Base-by-base conservation (phyloP, 2,113 vertebrate genomes). In the Orientallactaga bullata region DNA sequence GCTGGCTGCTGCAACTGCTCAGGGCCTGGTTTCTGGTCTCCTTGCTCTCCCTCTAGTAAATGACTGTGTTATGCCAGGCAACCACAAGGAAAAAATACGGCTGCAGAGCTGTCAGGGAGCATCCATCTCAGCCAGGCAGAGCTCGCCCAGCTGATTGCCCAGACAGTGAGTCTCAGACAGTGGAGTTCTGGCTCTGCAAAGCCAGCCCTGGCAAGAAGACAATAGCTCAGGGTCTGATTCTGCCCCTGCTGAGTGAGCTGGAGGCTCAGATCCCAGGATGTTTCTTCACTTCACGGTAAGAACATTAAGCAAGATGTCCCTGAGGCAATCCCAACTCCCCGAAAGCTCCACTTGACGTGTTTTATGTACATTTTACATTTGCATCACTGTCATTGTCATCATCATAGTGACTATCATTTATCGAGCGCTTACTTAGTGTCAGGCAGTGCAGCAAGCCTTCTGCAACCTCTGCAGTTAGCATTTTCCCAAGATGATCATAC, bases 41-140 rank as follows among this genome's bases (percentile, higher is more conserved):
- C 80, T 92, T 2, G 0, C 88, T 93, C 96, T 96, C 90, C 77
- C 92, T 96, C 95, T 60, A 95, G 95, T 96, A 97, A 98, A 97
- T 94, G 94, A 90, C 95, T 97, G 35, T 60, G 92, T 71, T 96
- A 97, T 97, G 97, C 97, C 98, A 98, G 97, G 95, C 96, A 94
- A 95, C 96, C 97, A 97, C 91, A 93, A 97, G 97, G 97, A 90
- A 96, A 92, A 83, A 93, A 97, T 96, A 96, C 93, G 83, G 80
- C 88, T 5, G 39, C 93, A 23, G 97, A 89, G 95, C 98, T 97
- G 97, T 97, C 85, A 69, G 96, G 94, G 94, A 97, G 95, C 83
- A 6, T 95, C 94, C 89, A 89, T 95, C 97, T 97, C 90, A n/a
- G 95, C 94, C 71, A 86, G 72, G 73, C 82, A 63, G 39, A 95